A percentile compares a stretch with the other conserved stretches of the same genome.
Conservation (phyloP, 2,888 invertebrate species). For the Caenorhabditis auriculariae region DNA sequence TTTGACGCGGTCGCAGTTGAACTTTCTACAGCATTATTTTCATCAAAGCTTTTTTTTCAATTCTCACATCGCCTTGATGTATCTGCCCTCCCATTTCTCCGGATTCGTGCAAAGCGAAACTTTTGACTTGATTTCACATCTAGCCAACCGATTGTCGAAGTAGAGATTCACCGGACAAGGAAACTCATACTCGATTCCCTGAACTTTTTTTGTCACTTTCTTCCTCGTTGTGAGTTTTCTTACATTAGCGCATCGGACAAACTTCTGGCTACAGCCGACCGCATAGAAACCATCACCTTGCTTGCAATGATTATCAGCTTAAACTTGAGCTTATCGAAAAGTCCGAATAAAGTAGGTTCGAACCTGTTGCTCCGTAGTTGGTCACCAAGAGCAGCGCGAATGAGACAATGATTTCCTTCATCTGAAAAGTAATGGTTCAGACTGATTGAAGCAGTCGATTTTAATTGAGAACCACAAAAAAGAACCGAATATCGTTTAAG, state of each 20-base stretch:
- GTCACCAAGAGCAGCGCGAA: too few relatives aligned
- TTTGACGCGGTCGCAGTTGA: slow-evolving; percentile 7
- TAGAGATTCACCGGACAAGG: slow-evolving; percentile 14
- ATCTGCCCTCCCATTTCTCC: neutral
- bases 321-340: too few relatives aligned
- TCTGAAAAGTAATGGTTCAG: too few relatives aligned
- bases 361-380: too few relatives aligned
- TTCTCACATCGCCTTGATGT: slow-evolving; percentile 17
- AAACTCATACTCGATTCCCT: slow-evolving; percentile 13
- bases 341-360: too few relatives aligned
- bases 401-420: too few relatives aligned
- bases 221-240: neutral
- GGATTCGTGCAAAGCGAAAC: slow-evolving; percentile 5
- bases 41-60: neutral
- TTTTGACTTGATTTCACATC: slow-evolving; percentile 14
- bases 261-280: slow-evolving; percentile 12
- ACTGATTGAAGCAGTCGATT: too few relatives aligned
- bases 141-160: slow-evolving; percentile 10
- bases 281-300: slow-evolving; percentile 22
- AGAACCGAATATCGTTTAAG: too few relatives aligned
- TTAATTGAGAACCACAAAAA: too few relatives aligned
- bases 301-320: too few relatives aligned
- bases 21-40: neutral
- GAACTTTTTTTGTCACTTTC: slow-evolving; percentile 1
- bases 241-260: slow-evolving; percentile 16